These are phyloP conservation scores for Paralvinella palmiformis DNA, from an alignment of 1,140 invertebrate genomes.

Conservation along the genomic window DNA sequence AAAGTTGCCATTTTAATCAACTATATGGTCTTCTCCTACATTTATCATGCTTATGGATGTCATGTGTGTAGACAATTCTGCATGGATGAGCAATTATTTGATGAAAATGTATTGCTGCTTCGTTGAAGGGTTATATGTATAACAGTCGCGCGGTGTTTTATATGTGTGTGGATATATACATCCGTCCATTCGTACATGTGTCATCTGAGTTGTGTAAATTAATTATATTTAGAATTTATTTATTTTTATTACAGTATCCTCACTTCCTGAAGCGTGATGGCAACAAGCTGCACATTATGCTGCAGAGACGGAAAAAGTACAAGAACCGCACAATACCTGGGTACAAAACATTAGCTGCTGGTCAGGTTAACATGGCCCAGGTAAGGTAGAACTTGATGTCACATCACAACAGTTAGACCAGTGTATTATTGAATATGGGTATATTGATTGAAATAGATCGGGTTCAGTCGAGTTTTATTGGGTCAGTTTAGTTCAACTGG, in stretches of 20 bases:
- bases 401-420: too few relatives aligned
- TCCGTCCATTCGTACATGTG: not conserved
- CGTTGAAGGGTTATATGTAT: too few relatives aligned
- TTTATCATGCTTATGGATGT: too few relatives aligned
- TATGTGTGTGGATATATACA: not conserved
- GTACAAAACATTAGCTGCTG: slow-evolving; percentile 95
- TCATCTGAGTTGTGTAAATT: not conserved
- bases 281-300: slow-evolving; percentile 81
- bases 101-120: too few relatives aligned
- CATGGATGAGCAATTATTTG: too few relatives aligned
- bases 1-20: too few relatives aligned
- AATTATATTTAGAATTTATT: not conserved
- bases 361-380: slow-evolving; percentile 92
- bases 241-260: slow-evolving; percentile 62
- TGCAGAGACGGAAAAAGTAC: slow-evolving; percentile 93
- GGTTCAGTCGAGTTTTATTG: too few relatives aligned
- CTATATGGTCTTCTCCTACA: too few relatives aligned
- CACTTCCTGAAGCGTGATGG: slow-evolving; percentile 96
- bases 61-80: too few relatives aligned
- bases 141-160: not conserved
- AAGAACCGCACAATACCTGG: slow-evolving; percentile 98
- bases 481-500: too few relatives aligned
- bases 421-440: too few relatives aligned
- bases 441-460: too few relatives aligned
- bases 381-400: slow-evolving; percentile 48